These are phyloP conservation scores for Cygnus buccinator DNA, from an alignment of 2,113 vertebrate species.

Conservation along the genomic window DNA sequence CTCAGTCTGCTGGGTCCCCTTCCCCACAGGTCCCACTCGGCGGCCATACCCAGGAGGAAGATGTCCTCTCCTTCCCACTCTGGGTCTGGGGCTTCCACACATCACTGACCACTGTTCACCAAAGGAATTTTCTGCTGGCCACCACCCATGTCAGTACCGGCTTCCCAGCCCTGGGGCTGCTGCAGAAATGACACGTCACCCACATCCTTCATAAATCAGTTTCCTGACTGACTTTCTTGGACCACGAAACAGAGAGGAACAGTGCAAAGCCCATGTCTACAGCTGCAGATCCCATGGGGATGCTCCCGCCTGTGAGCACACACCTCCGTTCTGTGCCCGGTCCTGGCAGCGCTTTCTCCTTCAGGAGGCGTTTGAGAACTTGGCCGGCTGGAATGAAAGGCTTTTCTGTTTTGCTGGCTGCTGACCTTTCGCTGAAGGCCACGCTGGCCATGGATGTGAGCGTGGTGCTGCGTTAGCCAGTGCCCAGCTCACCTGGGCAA, in stretches of 20 bases:
- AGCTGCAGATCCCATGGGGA: neutral
- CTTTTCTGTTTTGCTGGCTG: neutral
- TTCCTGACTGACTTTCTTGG: neutral
- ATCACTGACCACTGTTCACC: neutral
- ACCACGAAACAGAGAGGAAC: fast-evolving
- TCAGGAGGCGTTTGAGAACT: neutral
- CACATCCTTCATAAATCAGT: neutral
- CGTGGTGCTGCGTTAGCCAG: neutral
- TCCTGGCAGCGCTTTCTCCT: neutral
- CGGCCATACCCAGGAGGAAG: neutral
- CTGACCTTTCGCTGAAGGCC: neutral
- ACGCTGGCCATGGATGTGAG: fast-evolving
- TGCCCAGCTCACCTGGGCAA: fast-evolving
- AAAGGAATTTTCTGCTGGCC: neutral
- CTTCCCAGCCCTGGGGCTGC: neutral
- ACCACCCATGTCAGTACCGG: neutral
- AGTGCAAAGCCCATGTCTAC: fast-evolving
- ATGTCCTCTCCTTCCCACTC: neutral
- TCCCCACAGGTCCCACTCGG: fast-evolving
- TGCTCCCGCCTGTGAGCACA: neutral
- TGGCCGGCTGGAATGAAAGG: neutral
- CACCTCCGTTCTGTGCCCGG: fast-evolving
- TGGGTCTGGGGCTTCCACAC: neutral
- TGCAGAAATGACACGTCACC: fast-evolving
- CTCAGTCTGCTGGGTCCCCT: neutral